These are phyloP conservation scores for Clavelina lepadiformis DNA, from an alignment of 23 tunicate genomes.

Conservation along the genomic window DNA sequence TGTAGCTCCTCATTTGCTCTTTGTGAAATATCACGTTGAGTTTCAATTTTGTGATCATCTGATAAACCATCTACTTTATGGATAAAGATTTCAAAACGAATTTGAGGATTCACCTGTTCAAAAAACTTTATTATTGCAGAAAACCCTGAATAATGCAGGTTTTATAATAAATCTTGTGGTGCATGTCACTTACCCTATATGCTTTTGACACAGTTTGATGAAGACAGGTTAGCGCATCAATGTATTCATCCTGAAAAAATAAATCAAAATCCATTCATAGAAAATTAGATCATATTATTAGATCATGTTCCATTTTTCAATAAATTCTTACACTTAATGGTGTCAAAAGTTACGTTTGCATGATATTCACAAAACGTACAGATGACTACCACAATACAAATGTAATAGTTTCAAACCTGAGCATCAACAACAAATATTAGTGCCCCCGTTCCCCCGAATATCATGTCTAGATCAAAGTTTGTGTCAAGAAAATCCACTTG, in stretches of 20 bases:
- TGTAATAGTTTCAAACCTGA: conserved; percentile 26
- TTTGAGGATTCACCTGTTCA: conserved; percentile 74
- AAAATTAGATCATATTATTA: neutral
- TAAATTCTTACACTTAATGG: neutral
- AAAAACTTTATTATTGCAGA: neutral
- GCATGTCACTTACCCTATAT: conserved; percentile 35
- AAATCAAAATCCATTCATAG: neutral
- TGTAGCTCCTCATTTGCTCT: conserved; percentile 83
- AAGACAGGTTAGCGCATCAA: conserved; percentile 75
- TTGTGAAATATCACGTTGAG: conserved; percentile 85
- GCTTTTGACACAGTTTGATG: conserved; percentile 79
- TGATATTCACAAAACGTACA: neutral
- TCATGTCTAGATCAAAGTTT: conserved; percentile 75
- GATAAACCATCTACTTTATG: conserved; percentile 97
- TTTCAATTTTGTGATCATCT: conserved; percentile 91
- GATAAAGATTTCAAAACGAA: conserved; percentile 80
- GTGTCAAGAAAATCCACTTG: conserved; percentile 76
- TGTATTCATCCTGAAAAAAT: conserved; percentile 73
- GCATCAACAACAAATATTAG: conserved; percentile 95
- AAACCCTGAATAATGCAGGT: neutral
- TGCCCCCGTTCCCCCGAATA: conserved; percentile 84
- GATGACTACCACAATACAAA: neutral
- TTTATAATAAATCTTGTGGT: no score
- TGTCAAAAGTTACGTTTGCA: neutral
- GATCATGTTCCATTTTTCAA: neutral